Percentiles rank a stretch among this genome's conserved stretches.
Conservation (phyloP, 2,888 invertebrate species). For the Anticlea derivata region DNA sequence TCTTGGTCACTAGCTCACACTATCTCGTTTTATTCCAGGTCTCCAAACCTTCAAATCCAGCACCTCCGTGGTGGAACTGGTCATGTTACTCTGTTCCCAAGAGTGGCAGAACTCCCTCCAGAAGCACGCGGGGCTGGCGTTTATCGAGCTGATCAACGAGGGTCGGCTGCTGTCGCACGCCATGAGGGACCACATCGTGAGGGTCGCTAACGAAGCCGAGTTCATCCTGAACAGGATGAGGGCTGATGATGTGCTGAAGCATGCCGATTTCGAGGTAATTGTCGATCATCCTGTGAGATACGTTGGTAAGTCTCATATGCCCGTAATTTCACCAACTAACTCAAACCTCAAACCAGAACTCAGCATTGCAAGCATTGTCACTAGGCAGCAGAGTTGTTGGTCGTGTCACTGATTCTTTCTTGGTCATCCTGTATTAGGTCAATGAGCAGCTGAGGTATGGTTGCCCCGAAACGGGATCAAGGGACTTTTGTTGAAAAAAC, state of each 20-base stretch:
- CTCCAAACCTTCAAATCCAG: conserved; percentile 98
- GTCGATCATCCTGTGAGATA: background rate
- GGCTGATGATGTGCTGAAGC: conserved; percentile 99
- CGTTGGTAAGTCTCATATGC: too few relatives aligned
- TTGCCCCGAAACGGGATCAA: too few relatives aligned
- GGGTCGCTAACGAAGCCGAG: conserved; percentile 99
- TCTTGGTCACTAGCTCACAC: too few relatives aligned
- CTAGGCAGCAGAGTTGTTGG: too few relatives aligned
- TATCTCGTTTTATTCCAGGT: conserved; percentile 79
- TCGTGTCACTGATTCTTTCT: too few relatives aligned
- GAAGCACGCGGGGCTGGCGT: conserved; percentile 99
- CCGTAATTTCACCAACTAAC: too few relatives aligned
- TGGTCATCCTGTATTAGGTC: too few relatives aligned
- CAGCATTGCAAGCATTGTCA: too few relatives aligned
- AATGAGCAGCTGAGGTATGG: too few relatives aligned
- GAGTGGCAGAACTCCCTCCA: conserved; percentile 99
- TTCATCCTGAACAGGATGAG: conserved; percentile 99
- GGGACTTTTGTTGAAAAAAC: too few relatives aligned
- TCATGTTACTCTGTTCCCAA: conserved; percentile 99
- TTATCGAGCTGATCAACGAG: conserved; percentile 99
- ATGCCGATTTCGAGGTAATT: conserved; percentile 94
- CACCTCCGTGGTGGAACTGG: conserved; percentile 98
- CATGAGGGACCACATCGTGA: conserved; percentile 99
- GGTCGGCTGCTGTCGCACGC: conserved; percentile 98
- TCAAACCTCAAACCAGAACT: too few relatives aligned